These are phyloP conservation scores for Drosophila mauritiana DNA, from an alignment of 1,140 invertebrate species.

Conservation along the genomic window DNA sequence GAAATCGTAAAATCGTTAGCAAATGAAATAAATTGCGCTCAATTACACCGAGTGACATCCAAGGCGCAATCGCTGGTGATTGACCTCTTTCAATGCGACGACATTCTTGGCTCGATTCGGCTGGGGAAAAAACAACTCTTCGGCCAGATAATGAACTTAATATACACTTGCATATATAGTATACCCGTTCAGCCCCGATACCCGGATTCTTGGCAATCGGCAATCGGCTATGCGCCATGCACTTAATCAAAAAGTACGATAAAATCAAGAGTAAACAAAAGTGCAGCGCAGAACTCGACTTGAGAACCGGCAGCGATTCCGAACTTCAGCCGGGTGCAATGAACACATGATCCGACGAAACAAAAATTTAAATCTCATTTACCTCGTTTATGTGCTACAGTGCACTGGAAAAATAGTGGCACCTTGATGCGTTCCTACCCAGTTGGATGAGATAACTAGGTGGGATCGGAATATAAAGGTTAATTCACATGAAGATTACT, in stretches of 20 bases:
- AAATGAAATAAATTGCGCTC: conserved; percentile 81
- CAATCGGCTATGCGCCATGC: conserved; percentile 63
- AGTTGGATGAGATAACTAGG: no score
- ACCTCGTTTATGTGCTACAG: conserved; percentile 17
- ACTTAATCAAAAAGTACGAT: conserved; percentile 81
- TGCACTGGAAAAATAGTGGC: conserved; percentile 46
- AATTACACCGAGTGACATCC: conserved; percentile 75
- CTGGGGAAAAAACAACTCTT: conserved; percentile 24
- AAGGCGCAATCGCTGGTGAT: conserved; percentile 72
- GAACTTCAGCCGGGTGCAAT: conserved; percentile 60
- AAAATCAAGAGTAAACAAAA: conserved; percentile 83
- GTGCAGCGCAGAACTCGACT: conserved; percentile 68
- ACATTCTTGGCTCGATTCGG: conserved; percentile 70
- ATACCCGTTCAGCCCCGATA: conserved; percentile 13
- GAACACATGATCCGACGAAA: conserved; percentile 72
- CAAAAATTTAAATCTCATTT: conserved; percentile 67
- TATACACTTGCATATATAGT: conserved; percentile 21
- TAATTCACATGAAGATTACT: no score
- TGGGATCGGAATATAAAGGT: no score
- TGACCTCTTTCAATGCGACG: conserved; percentile 83
- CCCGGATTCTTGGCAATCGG: conserved; percentile 13
- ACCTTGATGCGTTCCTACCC: no score
- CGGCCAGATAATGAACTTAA: conserved; percentile 65
- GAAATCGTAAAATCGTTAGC: conserved; percentile 81
- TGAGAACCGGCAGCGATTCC: conserved; percentile 47